Percentiles rank a stretch among this genome's conserved stretches.
Evolutionary conservation across 1,140 invertebrate genomes (phyloP).

Genomic region (Andrena cerasifolii): DNA sequence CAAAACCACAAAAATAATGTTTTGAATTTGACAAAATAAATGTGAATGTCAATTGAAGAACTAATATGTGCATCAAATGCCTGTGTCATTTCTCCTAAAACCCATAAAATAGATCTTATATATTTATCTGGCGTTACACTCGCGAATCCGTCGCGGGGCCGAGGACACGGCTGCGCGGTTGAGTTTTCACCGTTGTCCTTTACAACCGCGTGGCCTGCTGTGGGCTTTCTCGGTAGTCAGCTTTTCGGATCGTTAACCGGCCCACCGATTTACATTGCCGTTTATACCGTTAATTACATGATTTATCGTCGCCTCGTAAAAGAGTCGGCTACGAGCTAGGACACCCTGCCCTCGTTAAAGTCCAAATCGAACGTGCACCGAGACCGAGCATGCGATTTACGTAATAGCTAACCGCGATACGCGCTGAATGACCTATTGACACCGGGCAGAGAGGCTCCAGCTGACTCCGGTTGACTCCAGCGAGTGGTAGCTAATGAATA

Average conservation of each 20-base stretch:
- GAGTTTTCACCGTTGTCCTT: slow-evolving; percentile 1
- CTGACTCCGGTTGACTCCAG: neutral
- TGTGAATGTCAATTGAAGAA: no score
- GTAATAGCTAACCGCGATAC: slow-evolving; percentile 55
- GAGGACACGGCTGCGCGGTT: neutral
- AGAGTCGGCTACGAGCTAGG: slow-evolving; percentile 11
- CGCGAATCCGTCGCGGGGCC: slow-evolving; percentile 46
- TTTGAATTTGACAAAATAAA: no score
- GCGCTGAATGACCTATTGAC: slow-evolving; percentile 48
- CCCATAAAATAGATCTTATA: no score
- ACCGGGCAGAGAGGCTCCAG: slow-evolving; percentile 11
- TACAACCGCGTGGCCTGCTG: neutral
- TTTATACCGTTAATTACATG: slow-evolving; percentile 58
- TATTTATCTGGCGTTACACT: slow-evolving; percentile 78
- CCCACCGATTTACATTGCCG: slow-evolving; percentile 25
- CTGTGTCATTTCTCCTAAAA: no score
- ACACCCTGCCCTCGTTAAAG: slow-evolving; percentile 43
- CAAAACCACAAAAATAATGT: no score
- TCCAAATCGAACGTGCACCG: slow-evolving; percentile 6
- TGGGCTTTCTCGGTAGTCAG: neutral
- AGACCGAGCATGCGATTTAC: slow-evolving; percentile 38
- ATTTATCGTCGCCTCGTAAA: slow-evolving; percentile 49
- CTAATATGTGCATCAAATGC: no score
- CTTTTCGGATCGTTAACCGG: slow-evolving; percentile 27
- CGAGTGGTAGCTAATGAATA: slow-evolving; percentile 22